Conservation (phyloP, 2,888 invertebrate genomes). For the Caenorhabditis auriculariae region DNA sequence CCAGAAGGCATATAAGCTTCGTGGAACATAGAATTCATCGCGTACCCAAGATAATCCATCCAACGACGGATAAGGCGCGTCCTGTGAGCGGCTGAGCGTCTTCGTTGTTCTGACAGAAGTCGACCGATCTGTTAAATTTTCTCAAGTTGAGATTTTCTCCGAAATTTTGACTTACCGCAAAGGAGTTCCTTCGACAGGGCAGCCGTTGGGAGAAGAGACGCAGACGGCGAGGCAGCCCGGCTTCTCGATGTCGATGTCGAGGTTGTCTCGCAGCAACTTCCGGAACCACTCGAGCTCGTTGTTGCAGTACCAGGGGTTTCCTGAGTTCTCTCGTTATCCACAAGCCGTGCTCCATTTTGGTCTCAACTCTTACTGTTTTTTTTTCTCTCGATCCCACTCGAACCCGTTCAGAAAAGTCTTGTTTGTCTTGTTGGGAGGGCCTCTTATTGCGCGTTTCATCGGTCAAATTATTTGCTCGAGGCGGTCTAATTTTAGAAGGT, state of each 20-base stretch:
- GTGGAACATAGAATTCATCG: too few species aligned
- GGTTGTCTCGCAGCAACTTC: slow-evolving; percentile 57
- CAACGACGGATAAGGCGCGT: slow-evolving; percentile 55
- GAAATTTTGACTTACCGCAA: slow-evolving; percentile 40
- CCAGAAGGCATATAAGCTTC: too few species aligned
- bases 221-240: slow-evolving; percentile 59
- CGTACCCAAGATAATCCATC: slow-evolving; percentile 63
- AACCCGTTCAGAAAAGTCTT: too few species aligned
- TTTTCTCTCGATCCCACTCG: not conserved
- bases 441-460: too few species aligned
- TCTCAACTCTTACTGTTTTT: too few species aligned
- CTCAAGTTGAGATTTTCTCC: too few species aligned
- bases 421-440: too few species aligned
- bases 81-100: slow-evolving; percentile 51
- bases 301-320: slow-evolving; percentile 63
- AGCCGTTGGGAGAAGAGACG: slow-evolving; percentile 50
- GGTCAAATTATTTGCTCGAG: too few species aligned
- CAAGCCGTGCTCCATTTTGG: not conserved
- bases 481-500: too few species aligned
- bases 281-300: slow-evolving; percentile 61
- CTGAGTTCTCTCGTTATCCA: slow-evolving; percentile 32
- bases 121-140: slow-evolving; percentile 40
- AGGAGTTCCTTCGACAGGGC: slow-evolving; percentile 59
- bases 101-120: slow-evolving; percentile 55
- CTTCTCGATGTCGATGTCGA: slow-evolving; percentile 58